Evolutionary conservation across 1,140 invertebrate species (phyloP), one percentile per base, ranked within the genome.

Genomic region (Aricia agestis): DNA sequence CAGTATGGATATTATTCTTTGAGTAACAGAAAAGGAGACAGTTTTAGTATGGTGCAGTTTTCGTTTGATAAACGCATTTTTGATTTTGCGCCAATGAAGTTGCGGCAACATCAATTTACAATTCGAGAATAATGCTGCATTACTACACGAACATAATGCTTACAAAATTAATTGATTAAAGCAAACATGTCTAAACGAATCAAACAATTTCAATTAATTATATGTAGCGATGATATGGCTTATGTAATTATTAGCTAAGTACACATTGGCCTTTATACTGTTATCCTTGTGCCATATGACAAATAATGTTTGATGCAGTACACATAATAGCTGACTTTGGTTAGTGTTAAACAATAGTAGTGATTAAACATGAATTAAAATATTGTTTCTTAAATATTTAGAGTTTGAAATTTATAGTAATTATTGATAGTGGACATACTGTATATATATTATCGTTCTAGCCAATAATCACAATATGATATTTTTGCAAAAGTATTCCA

Each of bases 241-340:
- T 84, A 85, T 88, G 85, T 87, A 88, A 89, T 89, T 89, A 86
- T 90, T 89, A 82, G 81, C 83, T 83, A 80, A 80, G 78, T 77
- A 87, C 77, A 89, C 83, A 90, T 63, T 74, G 79, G 76, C 76
- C 79, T 85, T 76, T 84, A 86, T 84, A 82, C 82, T 76, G 80
- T 84, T 80, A 88, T 85, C 83, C 86, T 87, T 90, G 84, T 86
- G 85, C 83, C 83, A 81, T 85, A 85, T 75, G 75, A 76, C 81
- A 89, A 89, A 90, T 86, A 90, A 83, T 83, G 81, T 77, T 73
- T 78, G 75, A 76, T 82, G 82, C 83, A 84, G 76, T 83, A 76
- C 76, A 79, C 80, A 88, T 10, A 42, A 1, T 13, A 11, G 13
- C 13, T 52, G 10, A 52, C 45, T 52, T 52, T 15, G 45, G 45